Conservation (phyloP, 2,797 vertebrate species). For the Onychomys torridus region DNA sequence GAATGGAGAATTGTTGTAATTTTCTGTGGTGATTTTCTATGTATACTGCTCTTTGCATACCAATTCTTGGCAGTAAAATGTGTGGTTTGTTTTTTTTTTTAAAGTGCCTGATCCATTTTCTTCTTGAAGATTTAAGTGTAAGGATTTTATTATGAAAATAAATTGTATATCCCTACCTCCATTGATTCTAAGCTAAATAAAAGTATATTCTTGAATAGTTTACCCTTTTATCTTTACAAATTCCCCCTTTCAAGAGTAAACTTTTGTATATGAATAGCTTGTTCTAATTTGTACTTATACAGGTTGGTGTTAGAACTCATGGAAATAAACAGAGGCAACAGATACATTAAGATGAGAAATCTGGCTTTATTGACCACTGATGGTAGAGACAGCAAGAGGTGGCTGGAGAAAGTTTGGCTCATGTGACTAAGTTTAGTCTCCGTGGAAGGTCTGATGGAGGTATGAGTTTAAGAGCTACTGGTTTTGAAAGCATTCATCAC, state of each 20-base stretch:
- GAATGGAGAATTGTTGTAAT: not conserved
- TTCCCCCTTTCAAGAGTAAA: not conserved
- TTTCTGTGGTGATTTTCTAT: not conserved
- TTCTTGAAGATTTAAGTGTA: not conserved
- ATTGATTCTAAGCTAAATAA: not conserved
- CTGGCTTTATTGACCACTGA: not conserved
- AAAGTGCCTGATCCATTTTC: not conserved
- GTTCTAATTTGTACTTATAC: not conserved
- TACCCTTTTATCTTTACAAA: not conserved
- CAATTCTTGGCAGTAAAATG: not conserved
- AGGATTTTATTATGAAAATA: not conserved
- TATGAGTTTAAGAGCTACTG: not conserved
- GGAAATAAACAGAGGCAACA: not conserved
- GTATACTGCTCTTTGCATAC: not conserved
- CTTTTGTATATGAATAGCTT: not conserved
- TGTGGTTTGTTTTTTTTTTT: too few relatives aligned
- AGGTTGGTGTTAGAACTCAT: not conserved
- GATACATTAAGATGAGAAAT: not conserved
- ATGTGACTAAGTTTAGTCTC: conserved; percentile 44
- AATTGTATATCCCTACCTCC: not conserved
- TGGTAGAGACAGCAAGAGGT: not conserved
- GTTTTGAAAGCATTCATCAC: conserved; percentile 63
- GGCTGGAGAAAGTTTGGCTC: conserved; percentile 31
- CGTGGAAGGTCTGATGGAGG: not conserved
- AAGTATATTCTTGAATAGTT: not conserved